Evolutionary conservation across 1,140 invertebrate species (phyloP), one percentile per base, ranked within the genome.

Genomic region (Zaprionus taronus): DNA sequence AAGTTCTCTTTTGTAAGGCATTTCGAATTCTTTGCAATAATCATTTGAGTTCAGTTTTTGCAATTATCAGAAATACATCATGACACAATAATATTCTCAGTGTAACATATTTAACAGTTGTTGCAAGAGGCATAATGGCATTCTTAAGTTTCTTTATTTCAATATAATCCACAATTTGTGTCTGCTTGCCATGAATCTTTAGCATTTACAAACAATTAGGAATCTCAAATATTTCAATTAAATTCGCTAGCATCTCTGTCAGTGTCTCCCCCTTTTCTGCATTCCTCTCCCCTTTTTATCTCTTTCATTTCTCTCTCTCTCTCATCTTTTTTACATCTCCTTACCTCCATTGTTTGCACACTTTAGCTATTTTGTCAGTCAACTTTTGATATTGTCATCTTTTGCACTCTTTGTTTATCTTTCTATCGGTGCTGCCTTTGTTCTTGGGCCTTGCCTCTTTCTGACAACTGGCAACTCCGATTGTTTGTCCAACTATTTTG

Each of bases 401-500:
- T 58, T 71, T 55, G 24, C 31, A 24, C 41, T 38, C 41, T 31
- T 65, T 66, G 36, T 72, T 62, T 58, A 15, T 56, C n/a, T 44
- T 77, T 14, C 2, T 28, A 38, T 34, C 55, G 20, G 62, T 44
- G 58, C 63, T 17, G 22, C 31, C 22, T 14, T 55, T 82, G 70
- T 38, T 60, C 41, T 22, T 47, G 7, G 0, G 47, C 20, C 11
- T 49, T 24, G 31, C 31, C 31, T 34, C 22, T 20, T 14, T 5
- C 12, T 28, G 12, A 14, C 55, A 62, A 17, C 22, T 22, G 20
- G 71, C 44, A 69, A 56, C 70, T 70, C 36, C 36, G 53, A 51
- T 53, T 70, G 70, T 72, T 72, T 57, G 71, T 34, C 22, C 41
- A 63, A 51, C 60, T 70, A 38, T 56, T 83, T 72, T 57, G 68